Conservation (phyloP, 2,113 vertebrate species). For the Rutilus rutilus region DNA sequence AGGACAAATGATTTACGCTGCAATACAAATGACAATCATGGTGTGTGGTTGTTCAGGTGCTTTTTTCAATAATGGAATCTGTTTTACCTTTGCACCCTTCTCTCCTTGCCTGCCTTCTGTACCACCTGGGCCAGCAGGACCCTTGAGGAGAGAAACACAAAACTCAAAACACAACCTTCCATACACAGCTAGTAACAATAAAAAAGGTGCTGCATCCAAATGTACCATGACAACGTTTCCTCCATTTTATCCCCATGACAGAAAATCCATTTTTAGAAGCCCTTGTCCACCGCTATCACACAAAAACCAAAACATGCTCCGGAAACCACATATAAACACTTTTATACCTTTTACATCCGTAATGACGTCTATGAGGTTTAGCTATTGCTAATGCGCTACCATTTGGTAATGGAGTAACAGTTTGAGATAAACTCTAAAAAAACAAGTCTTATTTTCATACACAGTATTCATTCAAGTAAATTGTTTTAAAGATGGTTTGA, state of each 20-base stretch:
- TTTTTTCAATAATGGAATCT: background rate
- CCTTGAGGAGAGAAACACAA: constrained; percentile 70
- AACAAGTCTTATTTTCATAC: background rate
- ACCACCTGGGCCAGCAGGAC: constrained; percentile 84
- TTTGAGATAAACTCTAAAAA: background rate
- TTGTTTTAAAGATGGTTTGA: background rate
- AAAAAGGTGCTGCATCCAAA: background rate
- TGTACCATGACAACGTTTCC: background rate
- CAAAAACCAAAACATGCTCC: background rate
- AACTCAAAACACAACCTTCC: constrained; percentile 1
- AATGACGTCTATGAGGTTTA: background rate
- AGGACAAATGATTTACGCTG: background rate
- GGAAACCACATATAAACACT: background rate
- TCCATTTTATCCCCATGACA: background rate
- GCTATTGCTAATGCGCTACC: background rate
- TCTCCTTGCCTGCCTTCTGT: constrained; percentile 92
- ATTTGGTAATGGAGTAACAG: background rate
- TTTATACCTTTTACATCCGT: too few relatives aligned
- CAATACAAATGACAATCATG: constrained; percentile 9
- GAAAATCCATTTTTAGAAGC: background rate
- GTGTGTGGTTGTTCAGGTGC: background rate
- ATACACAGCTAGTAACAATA: background rate
- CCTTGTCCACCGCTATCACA: background rate
- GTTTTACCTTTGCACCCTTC: constrained; percentile 92
- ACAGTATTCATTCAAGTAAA: background rate